Conservation (phyloP, 2,888 invertebrate species). For the Spodoptera picta region DNA sequence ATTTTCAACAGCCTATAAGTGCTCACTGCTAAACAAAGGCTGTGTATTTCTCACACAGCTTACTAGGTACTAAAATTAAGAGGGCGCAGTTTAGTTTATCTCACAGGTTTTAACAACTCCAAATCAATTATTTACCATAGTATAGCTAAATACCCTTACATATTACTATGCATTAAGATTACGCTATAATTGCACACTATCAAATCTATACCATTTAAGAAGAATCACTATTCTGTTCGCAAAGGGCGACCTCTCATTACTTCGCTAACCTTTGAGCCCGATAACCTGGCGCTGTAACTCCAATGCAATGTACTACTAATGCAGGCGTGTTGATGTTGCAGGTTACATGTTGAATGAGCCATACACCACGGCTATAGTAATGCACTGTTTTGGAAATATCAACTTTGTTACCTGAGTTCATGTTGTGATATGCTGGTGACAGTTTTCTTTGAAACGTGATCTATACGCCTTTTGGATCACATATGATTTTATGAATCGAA, state of each 20-base stretch:
- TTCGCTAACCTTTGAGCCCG: slow-evolving; percentile 44
- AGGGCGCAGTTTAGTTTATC: no score
- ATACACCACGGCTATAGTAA: neutral
- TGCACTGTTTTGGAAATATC: neutral
- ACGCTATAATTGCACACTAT: slow-evolving; percentile 2
- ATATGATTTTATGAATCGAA: no score
- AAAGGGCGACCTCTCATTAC: slow-evolving; percentile 45
- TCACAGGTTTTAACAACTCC: no score
- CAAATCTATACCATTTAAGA: slow-evolving; percentile 36
- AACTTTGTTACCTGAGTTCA: neutral
- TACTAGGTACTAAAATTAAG: no score
- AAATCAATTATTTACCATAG: no score
- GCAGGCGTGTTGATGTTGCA: slow-evolving; percentile 13
- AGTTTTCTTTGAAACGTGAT: no score
- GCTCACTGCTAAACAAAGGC: no score
- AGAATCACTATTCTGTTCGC: slow-evolving; percentile 41
- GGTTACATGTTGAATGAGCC: slow-evolving; percentile 11
- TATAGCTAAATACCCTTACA: no score
- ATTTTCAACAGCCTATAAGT: no score
- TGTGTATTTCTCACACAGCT: no score
- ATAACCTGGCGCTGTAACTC: slow-evolving; percentile 45
- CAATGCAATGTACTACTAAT: slow-evolving; percentile 35
- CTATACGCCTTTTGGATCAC: no score
- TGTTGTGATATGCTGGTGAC: neutral
- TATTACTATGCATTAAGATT: slow-evolving; percentile 1